Base-by-base conservation (phyloP, 2,888 invertebrate genomes). In the Lasius fuliginosus region DNA sequence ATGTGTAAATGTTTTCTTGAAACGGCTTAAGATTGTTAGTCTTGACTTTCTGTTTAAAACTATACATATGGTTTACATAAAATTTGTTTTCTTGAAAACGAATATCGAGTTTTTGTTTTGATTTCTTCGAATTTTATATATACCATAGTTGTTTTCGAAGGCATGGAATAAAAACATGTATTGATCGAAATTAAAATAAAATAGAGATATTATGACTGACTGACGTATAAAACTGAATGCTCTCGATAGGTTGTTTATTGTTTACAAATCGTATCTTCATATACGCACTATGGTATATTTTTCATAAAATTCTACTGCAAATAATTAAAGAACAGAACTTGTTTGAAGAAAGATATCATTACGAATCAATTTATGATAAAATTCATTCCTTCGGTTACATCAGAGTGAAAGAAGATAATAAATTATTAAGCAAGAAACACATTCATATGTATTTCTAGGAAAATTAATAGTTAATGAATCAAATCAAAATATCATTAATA, bases 171-270 rank as follows among this genome's bases (percentile, higher is more conserved):
- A 23, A 71, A 18, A 42, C 15, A 79, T 3, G 23, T 71, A 49
- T 71, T 42, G n/a, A 69, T 69, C 33, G 4, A 42, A 67, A 67
- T 23, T 62, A 15, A 60, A 74, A 74, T 40, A 30, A 42, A 74
- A 64, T 67, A 36, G 42, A 33, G 18, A 40, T 12, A 18, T n/a
- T 9, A 9, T 42, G n/a, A 11, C 33, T 33, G 33, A 46, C n/a
- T 18, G 33, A 18, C 9, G n/a, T n/a, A 9, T 36, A 33, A n/a
- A 11, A 65, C 8, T 15, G 6, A 18, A 27, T 67, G 46, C 27
- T 67, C 15, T 64, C n/a, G n/a, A 36, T n/a, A n/a, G 4, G n/a
- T 53, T 53, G n/a, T 53, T 33, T 18, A 5, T 12, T 12, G 33
- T n/a, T 23, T 53, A 5, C 12, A 67, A 42, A 46, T 67, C 9